Base-by-base conservation (phyloP, 2,113 vertebrate genomes). In the Calidris pugnax region DNA sequence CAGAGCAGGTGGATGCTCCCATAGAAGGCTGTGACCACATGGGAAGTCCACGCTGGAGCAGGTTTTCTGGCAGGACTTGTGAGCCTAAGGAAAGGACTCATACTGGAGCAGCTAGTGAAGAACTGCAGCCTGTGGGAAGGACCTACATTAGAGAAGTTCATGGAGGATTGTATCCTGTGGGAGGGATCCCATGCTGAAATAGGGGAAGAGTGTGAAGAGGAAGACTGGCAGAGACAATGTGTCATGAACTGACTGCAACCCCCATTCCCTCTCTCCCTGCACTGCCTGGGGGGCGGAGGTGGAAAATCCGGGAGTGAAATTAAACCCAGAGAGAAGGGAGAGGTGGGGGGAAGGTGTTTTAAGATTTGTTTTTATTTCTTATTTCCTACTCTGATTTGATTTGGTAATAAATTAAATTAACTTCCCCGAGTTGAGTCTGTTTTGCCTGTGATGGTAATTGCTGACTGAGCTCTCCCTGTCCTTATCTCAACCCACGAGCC, bases 271-370 rank as follows among this genome's bases (percentile, higher is more conserved):
- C 2, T n/a, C 4, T 37, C 33, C 35, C 35, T 85, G 14, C 2
- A 2, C 14, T 1, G 0, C 45, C 35, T 2, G 2, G 3, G 26
- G 37, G 37, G 11, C 57, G 8, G 7, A 90, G 9, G 6, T 26
- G 90, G n/a, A 39, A 8, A 76, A 84, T 0, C 0, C 4, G 1
- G 5, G 28, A 37, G 14, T 28, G 22, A 64, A 57, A 3, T 0
- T 41, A 23, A 76, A 13, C 12, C 26, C 7, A 2, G 30, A 20
- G 35, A 76, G 60, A 89, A 41, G 6, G 23, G 6, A 75, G 14
- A 33, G 12, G 2, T 21, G 11, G 6, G 6, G 10, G 10, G 14
- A 78, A 59, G 4, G 2, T 35, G 8, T 89, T 93, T 56, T 45
- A 75, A 78, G 41, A 72, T 75, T 71, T 63, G 11, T 0, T 27